Evolutionary conservation across 1,140 invertebrate genomes (phyloP), one percentile per base, ranked within the genome.

Genomic region (Palaemon carinicauda): DNA sequence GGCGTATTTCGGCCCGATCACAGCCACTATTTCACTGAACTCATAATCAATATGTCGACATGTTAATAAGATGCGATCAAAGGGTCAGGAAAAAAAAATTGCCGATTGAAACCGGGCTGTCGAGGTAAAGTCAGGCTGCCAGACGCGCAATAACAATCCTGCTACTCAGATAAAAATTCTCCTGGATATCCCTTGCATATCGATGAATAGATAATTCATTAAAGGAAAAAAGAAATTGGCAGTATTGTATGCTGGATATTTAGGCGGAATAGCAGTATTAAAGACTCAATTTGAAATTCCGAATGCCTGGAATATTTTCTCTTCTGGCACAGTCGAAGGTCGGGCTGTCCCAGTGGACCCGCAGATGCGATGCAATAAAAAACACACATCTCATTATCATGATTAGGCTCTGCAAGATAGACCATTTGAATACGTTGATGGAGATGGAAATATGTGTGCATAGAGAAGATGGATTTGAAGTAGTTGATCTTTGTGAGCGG

Each of bases 11-110:
- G 24, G 19, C 77, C 52, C 77, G 31, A 79, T 79, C 77, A 56
- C 53, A 53, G 77, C 77, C 77, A 79, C 77, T 79, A 79, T 79
- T 79, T 79, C 77, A 79, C 77, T 60, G 53, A 79, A 79, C 51
- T 79, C 56, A 79, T 79, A 79, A 79, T 79, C 77, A 79, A 79
- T 60, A 60, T 29, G 77, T 79, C 77, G 56, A n/a, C 77, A 31
- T n/a, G 77, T 56, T 79, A 79, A 79, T 79, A 31, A 79, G 77
- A 77, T 15, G 41, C 41, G 52, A 12, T 51, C n/a, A n/a, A 24
- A 27, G 10, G 52, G 52, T 78, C 12, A 31, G 27, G 1, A 33
- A 53, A 33, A 24, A 60, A 19, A 52, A 54, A 29, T 79, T 29
- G 31, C 77, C 77, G 41, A 41, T 41, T 41, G 41, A 41, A 41